These are phyloP conservation scores for Lamellibrachia satsuma DNA, from an alignment of 2,888 invertebrate species.

Conservation along the genomic window DNA sequence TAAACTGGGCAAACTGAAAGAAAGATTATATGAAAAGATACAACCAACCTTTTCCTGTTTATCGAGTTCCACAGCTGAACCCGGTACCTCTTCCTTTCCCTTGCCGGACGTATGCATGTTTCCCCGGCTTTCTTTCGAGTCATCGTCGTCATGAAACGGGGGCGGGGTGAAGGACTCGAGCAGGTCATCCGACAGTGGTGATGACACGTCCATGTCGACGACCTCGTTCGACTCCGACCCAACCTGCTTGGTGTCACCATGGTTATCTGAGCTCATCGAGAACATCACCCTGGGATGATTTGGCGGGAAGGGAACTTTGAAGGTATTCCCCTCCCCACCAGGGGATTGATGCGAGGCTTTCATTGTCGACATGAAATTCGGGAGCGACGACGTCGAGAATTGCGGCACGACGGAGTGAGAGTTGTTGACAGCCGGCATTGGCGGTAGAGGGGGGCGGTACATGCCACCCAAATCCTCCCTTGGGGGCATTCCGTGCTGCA, in stretches of 20 bases:
- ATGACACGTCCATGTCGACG: constrained; percentile 76
- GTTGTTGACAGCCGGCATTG: constrained; percentile 18
- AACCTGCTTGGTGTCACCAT: neutral
- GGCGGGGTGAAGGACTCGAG: constrained; percentile 42
- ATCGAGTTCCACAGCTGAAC: constrained; percentile 60
- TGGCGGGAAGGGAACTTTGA: constrained; percentile 55
- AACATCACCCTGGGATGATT: constrained; percentile 31
- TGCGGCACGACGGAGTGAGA: neutral
- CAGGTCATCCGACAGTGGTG: constrained; percentile 48
- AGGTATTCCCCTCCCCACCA: constrained; percentile 31
- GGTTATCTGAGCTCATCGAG: neutral
- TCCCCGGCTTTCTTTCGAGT: neutral
- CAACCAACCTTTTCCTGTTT: constrained; percentile 57
- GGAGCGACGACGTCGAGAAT: neutral
- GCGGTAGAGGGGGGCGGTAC: constrained; percentile 32
- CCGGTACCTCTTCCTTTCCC: constrained; percentile 51
- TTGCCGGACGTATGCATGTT: neutral
- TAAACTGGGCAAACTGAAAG: too few relatives aligned
- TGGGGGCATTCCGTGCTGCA: constrained; percentile 29
- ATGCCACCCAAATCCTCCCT: constrained; percentile 24
- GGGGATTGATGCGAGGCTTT: neutral
- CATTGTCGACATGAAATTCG: constrained; percentile 13
- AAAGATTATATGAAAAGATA: too few relatives aligned
- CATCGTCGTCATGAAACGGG: neutral
- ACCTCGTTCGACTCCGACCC: constrained; percentile 66